phyloP scores from a whole-genome alignment of 1,140 invertebrate genomes.

The Meloidogyne floridensis region DNA sequence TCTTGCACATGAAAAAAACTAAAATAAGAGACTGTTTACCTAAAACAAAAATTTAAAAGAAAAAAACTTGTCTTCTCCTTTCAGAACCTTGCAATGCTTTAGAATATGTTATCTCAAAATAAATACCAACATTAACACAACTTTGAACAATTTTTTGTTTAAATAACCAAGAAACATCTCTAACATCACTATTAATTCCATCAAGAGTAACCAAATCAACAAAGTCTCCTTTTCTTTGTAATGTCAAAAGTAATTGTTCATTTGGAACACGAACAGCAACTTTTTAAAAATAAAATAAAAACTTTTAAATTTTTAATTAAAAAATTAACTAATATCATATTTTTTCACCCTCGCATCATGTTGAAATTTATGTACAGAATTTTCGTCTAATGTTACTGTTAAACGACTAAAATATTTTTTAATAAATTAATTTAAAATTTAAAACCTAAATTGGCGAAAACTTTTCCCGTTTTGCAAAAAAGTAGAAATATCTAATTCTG shows the following conservation, averaged over 20 bases:
- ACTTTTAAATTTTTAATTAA: not conserved
- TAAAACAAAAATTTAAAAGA: not conserved
- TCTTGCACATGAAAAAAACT: constrained; percentile 53
- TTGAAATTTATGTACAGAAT: constrained; percentile 49
- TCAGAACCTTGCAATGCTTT: constrained; percentile 38
- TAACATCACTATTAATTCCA: not conserved
- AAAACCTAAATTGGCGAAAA: constrained; percentile 62
- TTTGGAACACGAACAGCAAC: constrained; percentile 57
- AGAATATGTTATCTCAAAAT: constrained; percentile 44
- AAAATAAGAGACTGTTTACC: constrained; percentile 34
- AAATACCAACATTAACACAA: constrained; percentile 40
- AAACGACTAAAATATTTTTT: constrained; percentile 50
- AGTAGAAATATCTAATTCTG: constrained; percentile 46
- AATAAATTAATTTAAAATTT: constrained; percentile 1
- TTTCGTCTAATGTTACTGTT: constrained; percentile 57
- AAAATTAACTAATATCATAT: constrained; percentile 49
- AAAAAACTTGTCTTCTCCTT: constrained; percentile 34
- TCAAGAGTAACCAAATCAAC: constrained; percentile 48
- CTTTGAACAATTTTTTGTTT: constrained; percentile 52
- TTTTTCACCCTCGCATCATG: constrained; percentile 55
- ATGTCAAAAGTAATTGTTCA: constrained; percentile 56
- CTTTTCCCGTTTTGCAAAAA: constrained; percentile 51
- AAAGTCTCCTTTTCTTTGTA: constrained; percentile 50
- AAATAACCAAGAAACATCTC: constrained; percentile 43
- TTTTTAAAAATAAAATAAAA: not conserved